Percentiles rank a stretch among this genome's conserved stretches.
Conservation (phyloP, 64 coral and sea anemone genomes). For the Acropora tenuis region DNA sequence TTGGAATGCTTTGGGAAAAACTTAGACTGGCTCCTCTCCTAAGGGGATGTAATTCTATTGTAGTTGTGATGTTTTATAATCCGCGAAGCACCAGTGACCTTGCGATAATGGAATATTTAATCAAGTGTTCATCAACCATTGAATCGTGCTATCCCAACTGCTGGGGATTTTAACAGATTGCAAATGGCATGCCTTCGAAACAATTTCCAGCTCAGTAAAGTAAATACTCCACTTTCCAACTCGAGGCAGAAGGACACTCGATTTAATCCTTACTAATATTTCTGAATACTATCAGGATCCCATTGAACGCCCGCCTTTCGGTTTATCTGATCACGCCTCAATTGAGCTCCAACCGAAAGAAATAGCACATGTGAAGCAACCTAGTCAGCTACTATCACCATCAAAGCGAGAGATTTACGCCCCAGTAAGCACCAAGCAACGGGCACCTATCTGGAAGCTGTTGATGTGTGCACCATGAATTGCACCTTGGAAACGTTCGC, state of each 20-base stretch:
- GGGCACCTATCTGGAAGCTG: too few relatives aligned
- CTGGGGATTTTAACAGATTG: neutral
- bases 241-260: slow-evolving; percentile 22
- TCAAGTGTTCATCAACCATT: too few relatives aligned
- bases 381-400: neutral
- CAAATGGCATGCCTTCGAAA: neutral
- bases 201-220: slow-evolving; percentile 6
- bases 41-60: neutral
- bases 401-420: slow-evolving; percentile 12
- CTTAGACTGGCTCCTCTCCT: slow-evolving; percentile 7
- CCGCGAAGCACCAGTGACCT: too few relatives aligned
- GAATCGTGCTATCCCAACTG: too few relatives aligned
- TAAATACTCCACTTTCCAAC: slow-evolving; percentile 4
- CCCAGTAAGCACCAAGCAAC: neutral
- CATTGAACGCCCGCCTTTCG: neutral
- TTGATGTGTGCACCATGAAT: too few relatives aligned
- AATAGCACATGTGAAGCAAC: neutral
- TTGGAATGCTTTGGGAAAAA: slow-evolving; percentile 37
- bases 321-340: slow-evolving; percentile 17
- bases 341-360: slow-evolving; percentile 31
- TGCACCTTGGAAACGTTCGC: too few relatives aligned
- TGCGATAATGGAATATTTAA: too few relatives aligned
- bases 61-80: too few relatives aligned
- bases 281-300: slow-evolving; percentile 3
- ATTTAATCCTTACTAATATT: slow-evolving; percentile 34